Percentiles rank a stretch among this genome's conserved stretches.
These are phyloP conservation scores for Notamacropus eugenii DNA, from an alignment of 2,797 vertebrate genomes.

Conservation along the genomic window DNA sequence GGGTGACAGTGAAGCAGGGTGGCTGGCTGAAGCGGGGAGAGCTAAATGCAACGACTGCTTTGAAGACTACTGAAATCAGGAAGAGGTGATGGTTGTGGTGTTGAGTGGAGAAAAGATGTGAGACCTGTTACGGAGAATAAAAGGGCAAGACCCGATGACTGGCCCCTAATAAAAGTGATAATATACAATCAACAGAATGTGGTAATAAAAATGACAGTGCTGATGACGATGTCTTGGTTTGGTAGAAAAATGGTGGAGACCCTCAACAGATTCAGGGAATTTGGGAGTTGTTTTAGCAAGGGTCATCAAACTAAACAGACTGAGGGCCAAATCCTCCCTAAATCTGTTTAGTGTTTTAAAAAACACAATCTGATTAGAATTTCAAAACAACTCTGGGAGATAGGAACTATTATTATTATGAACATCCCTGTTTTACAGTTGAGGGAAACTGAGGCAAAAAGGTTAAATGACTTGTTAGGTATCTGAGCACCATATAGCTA, in stretches of 20 bases:
- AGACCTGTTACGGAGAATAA: accelerated
- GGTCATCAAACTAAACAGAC: too few relatives aligned
- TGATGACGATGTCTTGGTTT: not conserved
- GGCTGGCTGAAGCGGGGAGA: not conserved
- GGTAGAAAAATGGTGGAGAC: too few relatives aligned
- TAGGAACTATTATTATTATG: too few relatives aligned
- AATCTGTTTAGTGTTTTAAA: not conserved
- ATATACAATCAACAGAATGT: too few relatives aligned
- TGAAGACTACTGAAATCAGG: too few relatives aligned
- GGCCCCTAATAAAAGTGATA: not conserved
- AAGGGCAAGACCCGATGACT: too few relatives aligned
- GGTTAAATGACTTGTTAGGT: not conserved
- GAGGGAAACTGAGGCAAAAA: not conserved
- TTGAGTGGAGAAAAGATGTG: not conserved
- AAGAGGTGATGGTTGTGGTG: not conserved
- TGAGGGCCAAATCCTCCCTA: not conserved
- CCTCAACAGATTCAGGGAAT: not conserved
- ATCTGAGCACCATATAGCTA: accelerated
- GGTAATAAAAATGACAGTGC: too few relatives aligned
- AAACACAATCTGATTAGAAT: not conserved
- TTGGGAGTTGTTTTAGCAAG: not conserved
- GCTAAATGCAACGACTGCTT: not conserved
- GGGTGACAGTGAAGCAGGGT: not conserved
- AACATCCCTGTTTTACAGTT: not conserved
- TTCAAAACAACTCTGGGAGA: not conserved